phyloP scores from a whole-genome alignment of 30 jellyfish, hydroid and myxozoan genomes.

The Haliclystus octoradiatus region DNA sequence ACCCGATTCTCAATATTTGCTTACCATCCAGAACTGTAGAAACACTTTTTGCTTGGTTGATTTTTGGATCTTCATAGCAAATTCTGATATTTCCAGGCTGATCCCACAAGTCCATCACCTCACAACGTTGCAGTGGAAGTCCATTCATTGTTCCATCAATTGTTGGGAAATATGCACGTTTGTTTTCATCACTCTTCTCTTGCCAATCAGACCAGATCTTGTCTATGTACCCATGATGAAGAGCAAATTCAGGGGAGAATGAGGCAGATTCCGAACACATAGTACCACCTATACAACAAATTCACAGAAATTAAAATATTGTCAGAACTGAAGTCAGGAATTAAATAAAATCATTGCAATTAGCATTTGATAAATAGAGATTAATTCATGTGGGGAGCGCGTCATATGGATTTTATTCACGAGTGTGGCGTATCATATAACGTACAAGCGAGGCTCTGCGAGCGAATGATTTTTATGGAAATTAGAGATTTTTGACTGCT shows the following conservation, averaged over 20 bases:
- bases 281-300: constrained; percentile 35
- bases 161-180: constrained; percentile 12
- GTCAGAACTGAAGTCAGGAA: too few relatives aligned
- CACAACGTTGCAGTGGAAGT: constrained; percentile 7
- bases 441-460: too few relatives aligned
- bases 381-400: too few relatives aligned
- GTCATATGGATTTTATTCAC: too few relatives aligned
- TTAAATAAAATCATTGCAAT: too few relatives aligned
- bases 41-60: background rate
- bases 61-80: constrained; percentile 18
- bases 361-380: too few relatives aligned
- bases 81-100: constrained; percentile 52
- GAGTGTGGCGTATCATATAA: too few relatives aligned
- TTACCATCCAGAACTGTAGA: background rate
- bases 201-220: constrained; percentile 61
- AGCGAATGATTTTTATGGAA: too few relatives aligned
- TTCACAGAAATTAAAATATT: too few relatives aligned
- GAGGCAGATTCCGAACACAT: constrained; percentile 37
- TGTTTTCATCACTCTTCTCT: constrained; percentile 6
- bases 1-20: too few relatives aligned
- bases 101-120: constrained; percentile 6
- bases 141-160: constrained; percentile 14
- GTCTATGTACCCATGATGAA: constrained; percentile 58
- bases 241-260: constrained; percentile 44
- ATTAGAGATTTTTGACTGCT: too few relatives aligned